Evolutionary conservation across 2,797 vertebrate species (phyloP).

Genomic region (Brachyalestes nurse): DNA sequence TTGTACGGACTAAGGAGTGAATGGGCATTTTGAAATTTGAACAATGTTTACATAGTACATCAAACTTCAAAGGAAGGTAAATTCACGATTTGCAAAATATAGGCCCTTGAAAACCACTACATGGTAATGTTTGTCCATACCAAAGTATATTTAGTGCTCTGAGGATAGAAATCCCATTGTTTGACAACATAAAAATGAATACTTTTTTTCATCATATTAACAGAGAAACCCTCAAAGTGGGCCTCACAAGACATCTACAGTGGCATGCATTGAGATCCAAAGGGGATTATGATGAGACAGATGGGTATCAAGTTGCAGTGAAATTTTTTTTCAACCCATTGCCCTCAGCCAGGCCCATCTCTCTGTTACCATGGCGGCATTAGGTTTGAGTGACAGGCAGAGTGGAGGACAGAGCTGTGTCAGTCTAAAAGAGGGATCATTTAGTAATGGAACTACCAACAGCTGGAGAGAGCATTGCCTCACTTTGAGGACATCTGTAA

Average conservation of each 20-base stretch:
- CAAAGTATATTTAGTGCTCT: not conserved
- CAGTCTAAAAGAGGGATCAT: constrained; percentile 76
- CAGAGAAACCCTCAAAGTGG: constrained; percentile 55
- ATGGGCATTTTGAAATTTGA: not conserved
- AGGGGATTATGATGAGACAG: constrained; percentile 74
- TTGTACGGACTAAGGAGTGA: not conserved
- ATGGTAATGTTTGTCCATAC: no score
- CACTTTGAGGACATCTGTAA: constrained; percentile 73
- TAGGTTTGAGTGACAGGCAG: constrained; percentile 75
- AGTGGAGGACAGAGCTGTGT: constrained; percentile 70
- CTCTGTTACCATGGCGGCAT: constrained; percentile 71
- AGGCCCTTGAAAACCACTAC: not conserved
- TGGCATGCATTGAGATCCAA: constrained; percentile 65
- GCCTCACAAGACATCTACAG: constrained; percentile 53
- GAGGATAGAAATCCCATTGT: not conserved
- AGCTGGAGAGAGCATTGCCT: constrained; percentile 69
- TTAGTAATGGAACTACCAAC: constrained; percentile 79
- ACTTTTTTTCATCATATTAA: not conserved
- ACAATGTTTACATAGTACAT: not conserved
- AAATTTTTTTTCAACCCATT: constrained; percentile 55
- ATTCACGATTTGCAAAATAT: no score
- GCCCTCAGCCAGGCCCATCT: constrained; percentile 62
- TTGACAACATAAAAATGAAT: not conserved
- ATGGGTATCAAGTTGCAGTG: constrained; percentile 75
- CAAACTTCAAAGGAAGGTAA: not conserved